Conservation (phyloP, 2,113 vertebrate genomes). For the Natator depressus region DNA sequence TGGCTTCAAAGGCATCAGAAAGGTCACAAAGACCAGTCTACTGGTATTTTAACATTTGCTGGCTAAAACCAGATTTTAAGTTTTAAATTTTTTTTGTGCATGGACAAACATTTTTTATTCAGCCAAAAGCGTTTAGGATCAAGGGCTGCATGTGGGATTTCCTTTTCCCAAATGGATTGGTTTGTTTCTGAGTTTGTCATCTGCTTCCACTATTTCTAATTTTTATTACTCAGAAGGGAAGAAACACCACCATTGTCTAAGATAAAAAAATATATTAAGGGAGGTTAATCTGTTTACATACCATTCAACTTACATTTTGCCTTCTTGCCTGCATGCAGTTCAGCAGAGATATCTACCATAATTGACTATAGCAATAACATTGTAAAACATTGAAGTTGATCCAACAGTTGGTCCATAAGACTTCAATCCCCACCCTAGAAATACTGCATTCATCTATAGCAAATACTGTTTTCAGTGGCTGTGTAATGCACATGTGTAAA, state of each 20-base stretch:
- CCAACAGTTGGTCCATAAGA: not conserved
- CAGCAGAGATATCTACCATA: not conserved
- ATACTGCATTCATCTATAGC: rapidly evolving
- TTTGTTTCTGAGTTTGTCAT: not conserved
- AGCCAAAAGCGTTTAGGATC: not conserved
- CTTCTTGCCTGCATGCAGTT: not conserved
- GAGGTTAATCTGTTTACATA: not conserved
- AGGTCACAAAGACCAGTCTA: not conserved
- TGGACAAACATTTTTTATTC: not conserved
- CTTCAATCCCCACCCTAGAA: not conserved
- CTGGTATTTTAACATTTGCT: not conserved
- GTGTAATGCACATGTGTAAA: not conserved
- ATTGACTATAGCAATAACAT: not conserved
- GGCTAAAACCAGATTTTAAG: not conserved
- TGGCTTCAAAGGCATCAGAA: not conserved
- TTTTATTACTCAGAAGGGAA: not conserved
- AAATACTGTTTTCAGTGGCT: not conserved
- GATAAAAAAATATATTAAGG: not conserved
- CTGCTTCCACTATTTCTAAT: not conserved
- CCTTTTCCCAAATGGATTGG: not conserved
- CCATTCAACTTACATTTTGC: not conserved
- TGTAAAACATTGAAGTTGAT: not conserved
- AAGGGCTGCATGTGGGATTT: not conserved
- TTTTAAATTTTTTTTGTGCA: not conserved
- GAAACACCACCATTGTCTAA: not conserved